phyloP scores from a whole-genome alignment of 1,140 invertebrate genomes.

The Druon quercuslanigerum region DNA sequence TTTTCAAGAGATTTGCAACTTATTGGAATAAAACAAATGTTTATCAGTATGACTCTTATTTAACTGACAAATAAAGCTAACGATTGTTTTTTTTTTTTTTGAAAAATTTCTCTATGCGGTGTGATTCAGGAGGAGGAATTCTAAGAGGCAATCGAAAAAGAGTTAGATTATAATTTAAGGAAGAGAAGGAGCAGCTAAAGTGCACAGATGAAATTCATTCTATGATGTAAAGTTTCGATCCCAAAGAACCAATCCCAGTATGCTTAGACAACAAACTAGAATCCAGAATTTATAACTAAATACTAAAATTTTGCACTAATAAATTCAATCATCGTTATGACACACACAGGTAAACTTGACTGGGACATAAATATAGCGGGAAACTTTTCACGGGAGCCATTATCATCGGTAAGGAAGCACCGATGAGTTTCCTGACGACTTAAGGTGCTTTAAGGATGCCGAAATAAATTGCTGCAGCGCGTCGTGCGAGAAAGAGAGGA shows the following conservation, averaged over 20 bases:
- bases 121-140: too few species aligned
- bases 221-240: too few species aligned
- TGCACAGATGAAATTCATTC: too few species aligned
- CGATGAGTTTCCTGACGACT: constrained; percentile 64
- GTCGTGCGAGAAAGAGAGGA: constrained; percentile 57
- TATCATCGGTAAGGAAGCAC: constrained; percentile 60
- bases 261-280: background rate
- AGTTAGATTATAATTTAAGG: too few species aligned
- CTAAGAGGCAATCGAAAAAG: too few species aligned
- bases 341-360: background rate
- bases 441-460: constrained; percentile 71
- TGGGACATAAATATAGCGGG: background rate
- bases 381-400: constrained; percentile 41
- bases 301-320: background rate
- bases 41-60: too few species aligned
- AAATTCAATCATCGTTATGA: background rate
- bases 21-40: background rate
- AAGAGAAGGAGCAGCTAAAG: too few species aligned
- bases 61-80: too few species aligned
- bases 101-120: too few species aligned
- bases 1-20: constrained; percentile 30
- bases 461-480: constrained; percentile 72
- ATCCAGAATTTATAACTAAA: background rate
- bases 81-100: too few species aligned
- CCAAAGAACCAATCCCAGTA: background rate